Base-by-base conservation (phyloP, 1,140 invertebrate genomes). In the Dreissena rostriformis region DNA sequence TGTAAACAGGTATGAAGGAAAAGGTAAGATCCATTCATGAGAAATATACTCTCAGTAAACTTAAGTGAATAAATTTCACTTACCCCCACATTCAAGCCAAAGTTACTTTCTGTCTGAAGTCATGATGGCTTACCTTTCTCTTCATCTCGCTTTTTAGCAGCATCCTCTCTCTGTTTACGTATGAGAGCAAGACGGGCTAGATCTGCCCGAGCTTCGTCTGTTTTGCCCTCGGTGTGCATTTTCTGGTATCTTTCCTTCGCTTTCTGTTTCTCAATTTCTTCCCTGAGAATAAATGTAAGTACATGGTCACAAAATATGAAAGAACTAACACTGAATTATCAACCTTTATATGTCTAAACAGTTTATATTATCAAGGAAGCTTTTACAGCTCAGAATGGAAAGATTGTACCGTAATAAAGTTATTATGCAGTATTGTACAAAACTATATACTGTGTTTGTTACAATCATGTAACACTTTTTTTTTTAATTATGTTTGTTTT, bases 121-220 rank as follows among this genome's bases (percentile, higher is more conserved):
- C 39, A 39, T 8, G 39, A 39, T 39, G 39, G 76, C 55, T 76
- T 81, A 88, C 83, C 86, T 87, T 86, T 96, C 88, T 99, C 98
- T 14, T 96, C 96, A 90, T 98, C 98, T 68, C 97, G 95, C 91
- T 97, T 96, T 89, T 97, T 97, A 7, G 97, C 97, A 6, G 98
- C 98, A 89, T 99, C 98, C 92, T 98, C 98, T 51, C 98, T 94
- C 93, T 99, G 97, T 92, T 99, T 97, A 76, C 97, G 96, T 86
- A 99, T 98, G 86, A 98, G 96, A 0, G 97, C 97, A 68, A 95
- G 88, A 78, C 98, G 94, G 11, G 98, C 98, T 55, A 99, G 94
- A 94, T 99, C 98, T 0, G 98, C 97, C 83, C 97, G 95, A 0
- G 98, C 98, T 93, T 99, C 97, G 63, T 98, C 98, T 0, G 98